A percentile compares a stretch with the other conserved stretches of the same genome.
Conservation (phyloP, 2,888 invertebrate species). For the Phlogophora meticulosa region DNA sequence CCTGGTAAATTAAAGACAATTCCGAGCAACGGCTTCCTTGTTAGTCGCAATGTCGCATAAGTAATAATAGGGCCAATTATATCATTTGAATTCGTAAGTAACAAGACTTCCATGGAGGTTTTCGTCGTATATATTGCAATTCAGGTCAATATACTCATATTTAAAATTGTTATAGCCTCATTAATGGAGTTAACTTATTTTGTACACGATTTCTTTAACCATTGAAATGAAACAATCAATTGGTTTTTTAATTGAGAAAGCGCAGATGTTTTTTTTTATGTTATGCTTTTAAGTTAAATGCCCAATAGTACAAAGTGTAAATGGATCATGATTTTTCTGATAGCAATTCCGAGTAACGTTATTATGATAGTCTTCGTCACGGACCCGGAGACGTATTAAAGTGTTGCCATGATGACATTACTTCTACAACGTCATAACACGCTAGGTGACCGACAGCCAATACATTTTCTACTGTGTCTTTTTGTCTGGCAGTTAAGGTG, state of each 20-base stretch:
- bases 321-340: too few relatives aligned
- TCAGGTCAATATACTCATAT: not conserved
- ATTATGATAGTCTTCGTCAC: not conserved
- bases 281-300: not conserved
- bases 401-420: too few relatives aligned
- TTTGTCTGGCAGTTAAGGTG: too few relatives aligned
- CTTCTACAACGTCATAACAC: too few relatives aligned
- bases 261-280: not conserved
- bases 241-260: not conserved
- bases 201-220: not conserved
- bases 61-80: conserved; percentile 21
- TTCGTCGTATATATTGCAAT: not conserved
- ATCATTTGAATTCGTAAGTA: conserved; percentile 23
- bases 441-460: too few relatives aligned
- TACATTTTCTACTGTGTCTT: too few relatives aligned
- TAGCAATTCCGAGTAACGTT: not conserved
- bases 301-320: not conserved
- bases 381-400: too few relatives aligned
- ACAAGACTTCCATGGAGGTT: not conserved
- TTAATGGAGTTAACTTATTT: not conserved
- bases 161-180: not conserved
- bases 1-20: conserved; percentile 5
- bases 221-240: not conserved
- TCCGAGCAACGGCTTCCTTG: conserved; percentile 16
- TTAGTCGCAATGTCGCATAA: conserved; percentile 15